Evolutionary conservation across 2,113 vertebrate genomes (phyloP), one percentile per base, ranked within the genome.

Genomic region (Hypanus sabinus): DNA sequence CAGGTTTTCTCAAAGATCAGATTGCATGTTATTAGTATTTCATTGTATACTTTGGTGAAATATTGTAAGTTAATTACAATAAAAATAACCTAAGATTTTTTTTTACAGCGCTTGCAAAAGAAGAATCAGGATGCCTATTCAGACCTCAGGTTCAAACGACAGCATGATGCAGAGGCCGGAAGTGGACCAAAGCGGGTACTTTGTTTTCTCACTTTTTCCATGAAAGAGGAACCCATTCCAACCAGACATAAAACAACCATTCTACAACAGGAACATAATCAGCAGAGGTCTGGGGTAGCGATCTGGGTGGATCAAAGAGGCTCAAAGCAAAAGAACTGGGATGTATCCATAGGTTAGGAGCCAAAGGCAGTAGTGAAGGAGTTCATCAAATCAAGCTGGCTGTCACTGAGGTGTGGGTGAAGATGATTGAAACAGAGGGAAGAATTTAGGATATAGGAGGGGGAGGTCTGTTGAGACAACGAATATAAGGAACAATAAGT

Each of bases 101-200:
- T 27, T 93, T 73, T 75, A 38, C 70, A 93, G 91, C 10, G 22
- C 68, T 30, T 93, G 91, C 70, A 38, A 70, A 93, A 93, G 68
- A 71, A 46, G 33, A 24, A 73, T 55, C 68, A 93, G 55, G 70
- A 73, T 0, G 0, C 24, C 0, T 93, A 93, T 75, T 73, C 91
- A 33, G 24, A 46, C 7, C 91, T 93, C 0, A 14, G 1, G 0
- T 93, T 93, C 68, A 70, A 93, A 46, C 30, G 68, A 62, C 46
- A 55, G 55, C 91, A 73, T 11, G 91, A 93, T 33, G 55, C 91
- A 46, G 91, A 93, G 38, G 70, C 68, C 55, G 91, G 68, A 93
- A 27, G 27, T 73, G 36, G 70, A 73, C 6, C 60, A 33, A 93
- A 73, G 65, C 36, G 70, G 36, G 91, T 93, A 75, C 27, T 68